phyloP scores from a whole-genome alignment of 2,113 vertebrate genomes.

The Calidris pugnax region DNA sequence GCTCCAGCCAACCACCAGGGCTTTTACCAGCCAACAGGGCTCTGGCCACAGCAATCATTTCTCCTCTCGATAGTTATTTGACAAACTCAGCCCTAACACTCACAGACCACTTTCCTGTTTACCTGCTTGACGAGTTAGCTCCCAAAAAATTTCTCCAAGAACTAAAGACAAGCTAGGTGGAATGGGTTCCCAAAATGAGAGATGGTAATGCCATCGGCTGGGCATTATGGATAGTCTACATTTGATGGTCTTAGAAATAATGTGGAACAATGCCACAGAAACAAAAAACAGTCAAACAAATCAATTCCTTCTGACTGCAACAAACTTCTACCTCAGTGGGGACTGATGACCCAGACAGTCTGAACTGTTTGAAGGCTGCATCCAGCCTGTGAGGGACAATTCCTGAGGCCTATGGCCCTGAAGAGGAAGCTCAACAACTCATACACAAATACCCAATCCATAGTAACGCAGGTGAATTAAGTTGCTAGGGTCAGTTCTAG shows the following conservation, averaged over 20 bases:
- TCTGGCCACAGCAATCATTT: not conserved
- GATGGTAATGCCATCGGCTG: not conserved
- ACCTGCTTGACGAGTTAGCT: not conserved
- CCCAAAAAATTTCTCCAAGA: not conserved
- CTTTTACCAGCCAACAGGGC: not conserved
- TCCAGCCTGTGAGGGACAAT: not conserved
- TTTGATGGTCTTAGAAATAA: not conserved
- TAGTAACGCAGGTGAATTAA: not conserved
- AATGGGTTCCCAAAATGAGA: not conserved
- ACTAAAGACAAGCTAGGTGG: not conserved
- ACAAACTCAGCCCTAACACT: not conserved
- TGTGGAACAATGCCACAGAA: not conserved
- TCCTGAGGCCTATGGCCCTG: not conserved
- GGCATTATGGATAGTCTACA: not conserved
- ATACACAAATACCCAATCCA: rapidly evolving
- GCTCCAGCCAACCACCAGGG: not conserved
- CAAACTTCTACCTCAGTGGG: not conserved
- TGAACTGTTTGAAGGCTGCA: not conserved
- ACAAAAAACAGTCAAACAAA: not conserved
- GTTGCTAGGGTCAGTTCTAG: not conserved
- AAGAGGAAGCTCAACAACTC: not conserved
- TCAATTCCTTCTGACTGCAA: not conserved
- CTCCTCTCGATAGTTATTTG: rapidly evolving
- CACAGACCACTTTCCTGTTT: not conserved
- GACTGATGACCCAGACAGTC: not conserved